Evolutionary conservation across 2,113 vertebrate genomes (phyloP).

Genomic region (Epinephelus fuscoguttatus): DNA sequence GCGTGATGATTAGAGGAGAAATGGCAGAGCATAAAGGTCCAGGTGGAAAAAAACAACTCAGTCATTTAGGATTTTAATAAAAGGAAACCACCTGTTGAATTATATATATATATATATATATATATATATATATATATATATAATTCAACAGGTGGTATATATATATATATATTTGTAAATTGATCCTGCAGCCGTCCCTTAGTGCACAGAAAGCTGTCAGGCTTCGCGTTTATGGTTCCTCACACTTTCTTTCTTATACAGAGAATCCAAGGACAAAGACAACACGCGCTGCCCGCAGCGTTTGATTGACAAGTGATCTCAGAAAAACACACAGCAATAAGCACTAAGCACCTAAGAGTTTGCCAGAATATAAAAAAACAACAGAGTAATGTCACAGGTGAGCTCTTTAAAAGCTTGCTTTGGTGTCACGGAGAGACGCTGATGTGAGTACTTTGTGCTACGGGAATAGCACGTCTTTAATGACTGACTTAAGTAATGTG

Average conservation of each 20-base stretch:
- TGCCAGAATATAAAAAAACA: background rate
- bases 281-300: background rate
- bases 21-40: too few species aligned
- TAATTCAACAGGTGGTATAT: too few species aligned
- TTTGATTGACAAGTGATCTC: constrained; percentile 53
- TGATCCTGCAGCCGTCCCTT: background rate
- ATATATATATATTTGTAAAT: too few species aligned
- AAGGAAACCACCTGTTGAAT: too few species aligned
- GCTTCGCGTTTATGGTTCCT: constrained; percentile 7
- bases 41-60: too few species aligned
- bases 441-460: constrained; percentile 66
- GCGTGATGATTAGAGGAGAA: too few species aligned
- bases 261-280: constrained; percentile 30
- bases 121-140: too few species aligned
- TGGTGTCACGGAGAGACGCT: constrained; percentile 37
- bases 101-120: too few species aligned
- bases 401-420: constrained; percentile 63
- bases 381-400: constrained; percentile 49
- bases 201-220: background rate
- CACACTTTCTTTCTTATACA: background rate
- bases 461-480: constrained; percentile 54
- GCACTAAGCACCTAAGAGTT: constrained; percentile 21
- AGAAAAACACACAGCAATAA: constrained; percentile 29
- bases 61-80: too few species aligned
- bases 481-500: constrained; percentile 70